Percentiles rank a stretch among this genome's conserved stretches.
These are phyloP conservation scores for Drosophila repleta DNA, from an alignment of 1,140 invertebrate species.

Conservation along the genomic window DNA sequence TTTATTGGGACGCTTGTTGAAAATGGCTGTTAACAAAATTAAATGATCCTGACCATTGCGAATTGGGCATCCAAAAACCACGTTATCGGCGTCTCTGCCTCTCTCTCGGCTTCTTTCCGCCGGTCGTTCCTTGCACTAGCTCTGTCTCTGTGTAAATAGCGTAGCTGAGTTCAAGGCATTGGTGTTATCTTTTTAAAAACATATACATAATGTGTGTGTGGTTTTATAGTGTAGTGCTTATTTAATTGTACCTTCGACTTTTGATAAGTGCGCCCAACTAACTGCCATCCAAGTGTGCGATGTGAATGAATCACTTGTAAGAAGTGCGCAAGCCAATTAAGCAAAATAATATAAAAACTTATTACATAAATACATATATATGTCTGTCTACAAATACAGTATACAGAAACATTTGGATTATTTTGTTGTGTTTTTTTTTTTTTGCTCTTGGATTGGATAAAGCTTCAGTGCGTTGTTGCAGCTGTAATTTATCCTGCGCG, in stretches of 20 bases:
- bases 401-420: neutral
- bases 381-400: neutral
- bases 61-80: constrained; percentile 20
- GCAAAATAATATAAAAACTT: constrained; percentile 10
- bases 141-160: neutral
- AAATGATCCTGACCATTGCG: no score
- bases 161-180: neutral
- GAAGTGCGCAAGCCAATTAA: constrained; percentile 17
- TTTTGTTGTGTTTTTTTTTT: constrained; percentile 11
- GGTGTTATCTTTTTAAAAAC: constrained; percentile 24
- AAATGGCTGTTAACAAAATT: no score
- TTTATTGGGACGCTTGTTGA: no score
- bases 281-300: constrained; percentile 25
- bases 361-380: neutral
- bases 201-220: constrained; percentile 4
- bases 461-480: no score
- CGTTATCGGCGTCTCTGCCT: constrained; percentile 30
- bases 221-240: constrained; percentile 19
- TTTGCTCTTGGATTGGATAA: neutral
- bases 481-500: constrained; percentile 17
- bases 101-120: no score
- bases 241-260: constrained; percentile 56
- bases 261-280: constrained; percentile 30
- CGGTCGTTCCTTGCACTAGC: constrained; percentile 11
- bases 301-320: constrained; percentile 53